Evolutionary conservation across 1,140 invertebrate species (phyloP).

Genomic region (Zaprionus ornatus): DNA sequence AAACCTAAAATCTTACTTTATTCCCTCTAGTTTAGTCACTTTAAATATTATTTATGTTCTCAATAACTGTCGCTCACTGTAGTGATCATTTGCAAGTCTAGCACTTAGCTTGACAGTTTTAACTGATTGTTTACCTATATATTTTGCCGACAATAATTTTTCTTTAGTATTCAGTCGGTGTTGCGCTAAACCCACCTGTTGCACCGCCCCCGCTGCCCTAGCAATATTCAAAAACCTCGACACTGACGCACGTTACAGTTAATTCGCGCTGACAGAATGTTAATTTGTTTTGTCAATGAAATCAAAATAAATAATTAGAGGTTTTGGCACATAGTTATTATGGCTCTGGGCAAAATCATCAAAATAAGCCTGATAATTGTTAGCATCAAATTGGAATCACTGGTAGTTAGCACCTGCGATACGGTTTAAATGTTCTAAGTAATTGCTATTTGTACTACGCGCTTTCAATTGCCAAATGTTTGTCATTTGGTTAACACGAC

Average conservation of each 20-base stretch:
- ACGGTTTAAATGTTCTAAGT: slow-evolving; percentile 33
- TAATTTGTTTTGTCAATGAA: slow-evolving; percentile 64
- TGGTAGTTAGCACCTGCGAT: slow-evolving; percentile 26
- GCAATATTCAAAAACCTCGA: slow-evolving; percentile 8
- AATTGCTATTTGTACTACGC: slow-evolving; percentile 36
- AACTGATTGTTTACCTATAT: background rate
- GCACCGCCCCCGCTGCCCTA: slow-evolving; percentile 4
- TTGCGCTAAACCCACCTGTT: background rate
- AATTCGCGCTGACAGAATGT: slow-evolving; percentile 44
- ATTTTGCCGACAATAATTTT: background rate
- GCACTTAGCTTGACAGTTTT: background rate
- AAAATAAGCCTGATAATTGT: slow-evolving; percentile 22
- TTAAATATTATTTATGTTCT: background rate
- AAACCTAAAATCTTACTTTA: no score
- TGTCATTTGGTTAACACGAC: slow-evolving; percentile 42
- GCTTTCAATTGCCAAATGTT: slow-evolving; percentile 20
- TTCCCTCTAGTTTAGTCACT: no score
- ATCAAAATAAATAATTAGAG: slow-evolving; percentile 42
- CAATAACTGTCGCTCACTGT: background rate
- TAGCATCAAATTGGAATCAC: background rate
- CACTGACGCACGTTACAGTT: slow-evolving; percentile 69
- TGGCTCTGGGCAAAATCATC: background rate
- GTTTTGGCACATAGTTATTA: slow-evolving; percentile 3
- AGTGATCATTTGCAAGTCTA: background rate
- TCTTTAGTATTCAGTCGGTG: slow-evolving; percentile 41